phyloP scores from a whole-genome alignment of 2,797 vertebrate genomes.

The Tragopan temminckii region DNA sequence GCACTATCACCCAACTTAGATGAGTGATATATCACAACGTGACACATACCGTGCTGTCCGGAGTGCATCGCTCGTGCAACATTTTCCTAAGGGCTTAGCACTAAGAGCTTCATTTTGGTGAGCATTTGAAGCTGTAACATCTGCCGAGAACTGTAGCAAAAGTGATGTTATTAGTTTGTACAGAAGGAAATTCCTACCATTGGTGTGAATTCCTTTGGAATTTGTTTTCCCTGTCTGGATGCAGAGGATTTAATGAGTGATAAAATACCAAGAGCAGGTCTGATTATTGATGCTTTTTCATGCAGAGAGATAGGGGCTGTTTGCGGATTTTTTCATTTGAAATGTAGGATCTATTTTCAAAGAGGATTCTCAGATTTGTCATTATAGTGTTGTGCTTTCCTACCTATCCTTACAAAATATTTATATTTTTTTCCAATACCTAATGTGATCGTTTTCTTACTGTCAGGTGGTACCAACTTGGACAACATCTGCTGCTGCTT shows the following conservation, averaged over 20 bases:
- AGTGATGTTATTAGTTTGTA: not conserved
- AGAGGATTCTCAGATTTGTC: not conserved
- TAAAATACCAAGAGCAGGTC: constrained; percentile 21
- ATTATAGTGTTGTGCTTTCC: not conserved
- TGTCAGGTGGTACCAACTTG: not conserved
- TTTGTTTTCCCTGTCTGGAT: constrained; percentile 19
- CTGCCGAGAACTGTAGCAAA: constrained; percentile 41
- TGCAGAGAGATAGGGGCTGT: not conserved
- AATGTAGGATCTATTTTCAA: not conserved
- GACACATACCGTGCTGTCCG: not conserved
- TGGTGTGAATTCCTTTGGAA: constrained; percentile 21
- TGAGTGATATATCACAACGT: constrained; percentile 11
- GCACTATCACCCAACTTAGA: not conserved
- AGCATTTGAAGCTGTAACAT: constrained; percentile 37
- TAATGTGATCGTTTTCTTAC: not conserved
- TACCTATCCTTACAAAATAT: not conserved
- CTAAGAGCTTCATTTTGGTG: not conserved
- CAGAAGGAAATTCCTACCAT: constrained; percentile 40
- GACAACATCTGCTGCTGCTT: not conserved
- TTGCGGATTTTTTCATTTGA: not conserved
- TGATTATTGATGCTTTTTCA: not conserved
- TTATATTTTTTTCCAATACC: not conserved
- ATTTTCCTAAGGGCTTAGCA: constrained; percentile 30
- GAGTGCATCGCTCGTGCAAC: not conserved
- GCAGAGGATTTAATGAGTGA: constrained; percentile 7